Evolutionary conservation across 2,113 vertebrate genomes (phyloP).

Genomic region (Pituophis catenifer): DNA sequence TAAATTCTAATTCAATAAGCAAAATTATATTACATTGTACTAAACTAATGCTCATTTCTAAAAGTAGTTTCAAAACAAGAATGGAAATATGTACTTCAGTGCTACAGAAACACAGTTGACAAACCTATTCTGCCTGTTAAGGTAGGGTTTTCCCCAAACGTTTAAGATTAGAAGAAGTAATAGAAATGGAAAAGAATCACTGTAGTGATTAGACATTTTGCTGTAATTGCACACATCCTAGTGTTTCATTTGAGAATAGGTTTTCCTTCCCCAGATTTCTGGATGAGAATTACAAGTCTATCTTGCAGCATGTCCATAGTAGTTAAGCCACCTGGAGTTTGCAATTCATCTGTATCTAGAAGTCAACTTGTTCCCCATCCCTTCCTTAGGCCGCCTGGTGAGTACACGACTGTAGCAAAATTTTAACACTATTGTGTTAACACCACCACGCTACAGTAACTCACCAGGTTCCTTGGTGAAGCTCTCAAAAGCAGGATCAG

Average conservation of each 20-base stretch:
- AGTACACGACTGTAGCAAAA: neutral
- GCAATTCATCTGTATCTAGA: neutral
- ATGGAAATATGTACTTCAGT: neutral
- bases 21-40: neutral
- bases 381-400: neutral
- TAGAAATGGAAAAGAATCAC: neutral
- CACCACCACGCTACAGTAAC: neutral
- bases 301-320: neutral
- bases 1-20: neutral
- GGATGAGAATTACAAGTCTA: neutral
- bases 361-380: neutral
- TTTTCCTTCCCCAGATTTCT: neutral
- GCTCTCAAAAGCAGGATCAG: neutral
- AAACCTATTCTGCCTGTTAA: neutral
- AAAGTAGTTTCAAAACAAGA: neutral
- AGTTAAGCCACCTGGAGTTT: neutral
- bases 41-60: neutral
- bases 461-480: neutral
- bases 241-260: neutral
- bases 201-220: neutral
- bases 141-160: neutral
- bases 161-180: neutral
- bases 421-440: neutral
- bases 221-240: neutral
- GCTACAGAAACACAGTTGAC: neutral